A percentile compares a stretch with the other conserved stretches of the same genome.
Evolutionary conservation across 2,113 vertebrate species (phyloP).

Genomic region (Sinosuthora webbiana): DNA sequence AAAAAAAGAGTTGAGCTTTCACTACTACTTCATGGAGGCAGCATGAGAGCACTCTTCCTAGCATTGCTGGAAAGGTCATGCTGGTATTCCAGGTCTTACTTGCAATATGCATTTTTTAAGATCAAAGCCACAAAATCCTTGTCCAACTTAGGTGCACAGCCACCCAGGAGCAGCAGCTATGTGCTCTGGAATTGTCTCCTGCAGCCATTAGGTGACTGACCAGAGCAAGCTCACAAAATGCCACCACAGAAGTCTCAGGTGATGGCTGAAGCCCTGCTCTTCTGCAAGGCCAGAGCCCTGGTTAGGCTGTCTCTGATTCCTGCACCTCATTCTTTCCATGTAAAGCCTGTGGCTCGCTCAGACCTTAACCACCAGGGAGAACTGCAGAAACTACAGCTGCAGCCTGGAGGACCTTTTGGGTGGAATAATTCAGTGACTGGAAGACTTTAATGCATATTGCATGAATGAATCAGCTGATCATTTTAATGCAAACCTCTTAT

Average conservation of each 20-base stretch:
- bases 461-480: neutral
- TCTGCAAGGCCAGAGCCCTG: neutral
- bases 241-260: neutral
- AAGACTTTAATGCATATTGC: neutral
- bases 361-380: neutral
- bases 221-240: neutral
- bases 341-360: neutral
- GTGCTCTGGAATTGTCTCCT: neutral
- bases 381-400: neutral
- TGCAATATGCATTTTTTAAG: neutral
- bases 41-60: neutral
- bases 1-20: neutral
- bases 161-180: neutral
- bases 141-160: neutral
- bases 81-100: neutral
- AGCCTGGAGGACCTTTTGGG: neutral
- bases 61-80: neutral
- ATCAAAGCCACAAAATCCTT: neutral
- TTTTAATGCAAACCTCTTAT: neutral
- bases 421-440: neutral
- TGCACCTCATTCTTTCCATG: neutral
- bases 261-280: neutral
- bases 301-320: neutral
- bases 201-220: fast-evolving
- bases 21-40: neutral